Conservation (phyloP, 2,888 invertebrate genomes). For the Scaptomyza flava region DNA sequence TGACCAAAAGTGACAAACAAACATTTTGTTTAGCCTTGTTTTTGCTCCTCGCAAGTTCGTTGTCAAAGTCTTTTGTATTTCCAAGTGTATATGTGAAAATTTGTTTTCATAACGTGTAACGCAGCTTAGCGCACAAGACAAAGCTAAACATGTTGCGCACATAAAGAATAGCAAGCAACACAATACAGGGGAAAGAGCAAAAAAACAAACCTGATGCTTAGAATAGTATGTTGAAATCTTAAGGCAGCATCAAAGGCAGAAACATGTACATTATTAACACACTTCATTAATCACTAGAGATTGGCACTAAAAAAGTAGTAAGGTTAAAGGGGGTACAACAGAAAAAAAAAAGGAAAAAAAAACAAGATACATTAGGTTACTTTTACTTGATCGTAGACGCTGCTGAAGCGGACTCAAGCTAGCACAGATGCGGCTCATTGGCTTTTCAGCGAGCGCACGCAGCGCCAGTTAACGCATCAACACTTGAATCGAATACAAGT, state of each 20-base stretch:
- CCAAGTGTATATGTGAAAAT: slow-evolving; percentile 7
- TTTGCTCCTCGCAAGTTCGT: slow-evolving; percentile 66
- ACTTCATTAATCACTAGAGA: slow-evolving; percentile 78
- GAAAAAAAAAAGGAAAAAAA: slow-evolving; percentile 23
- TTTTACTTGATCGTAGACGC: slow-evolving; percentile 58
- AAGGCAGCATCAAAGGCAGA: slow-evolving; percentile 47
- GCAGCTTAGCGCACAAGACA: slow-evolving; percentile 34
- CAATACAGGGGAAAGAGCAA: slow-evolving; percentile 22
- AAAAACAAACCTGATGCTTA: slow-evolving; percentile 40
- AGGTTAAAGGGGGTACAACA: slow-evolving; percentile 27
- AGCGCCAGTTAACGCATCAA: slow-evolving; percentile 79
- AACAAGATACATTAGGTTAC: slow-evolving; percentile 63
- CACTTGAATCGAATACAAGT: slow-evolving; percentile 64
- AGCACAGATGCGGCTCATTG: slow-evolving; percentile 70
- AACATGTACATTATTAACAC: slow-evolving; percentile 77
- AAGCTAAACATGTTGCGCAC: slow-evolving; percentile 49
- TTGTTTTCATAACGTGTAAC: slow-evolving; percentile 48
- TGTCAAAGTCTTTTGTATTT: slow-evolving; percentile 73
- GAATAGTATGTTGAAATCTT: slow-evolving; percentile 76
- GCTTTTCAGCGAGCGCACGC: slow-evolving; percentile 78
- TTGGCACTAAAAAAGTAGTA: slow-evolving; percentile 58
- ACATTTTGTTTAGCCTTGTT: slow-evolving; percentile 37
- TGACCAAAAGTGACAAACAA: slow-evolving; percentile 52
- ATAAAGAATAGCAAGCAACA: slow-evolving; percentile 46
- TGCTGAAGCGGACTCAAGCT: slow-evolving; percentile 13